Evolutionary conservation across 2,888 invertebrate genomes (phyloP).

Genomic region (Helleia helle): DNA sequence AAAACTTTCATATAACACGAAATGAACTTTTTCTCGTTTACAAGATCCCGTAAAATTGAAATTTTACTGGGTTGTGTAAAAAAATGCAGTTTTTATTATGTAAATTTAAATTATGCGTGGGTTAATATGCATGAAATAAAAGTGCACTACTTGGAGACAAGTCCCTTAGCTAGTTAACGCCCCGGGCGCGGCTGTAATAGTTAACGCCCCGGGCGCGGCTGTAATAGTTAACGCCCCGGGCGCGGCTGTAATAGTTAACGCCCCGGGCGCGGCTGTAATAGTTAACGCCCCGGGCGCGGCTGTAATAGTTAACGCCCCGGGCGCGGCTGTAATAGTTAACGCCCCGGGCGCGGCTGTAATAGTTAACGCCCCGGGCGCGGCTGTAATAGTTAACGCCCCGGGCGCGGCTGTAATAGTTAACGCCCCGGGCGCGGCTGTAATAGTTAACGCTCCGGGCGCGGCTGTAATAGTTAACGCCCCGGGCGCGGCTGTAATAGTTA

Average conservation of each 20-base stretch:
- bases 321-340: constrained; percentile 12
- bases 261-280: constrained; percentile 12
- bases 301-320: constrained; percentile 13
- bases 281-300: constrained; percentile 12
- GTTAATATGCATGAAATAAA: background rate
- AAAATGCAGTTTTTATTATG: background rate
- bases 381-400: constrained; percentile 12
- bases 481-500: constrained; percentile 11
- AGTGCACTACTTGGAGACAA: background rate
- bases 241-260: constrained; percentile 12
- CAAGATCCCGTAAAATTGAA: background rate
- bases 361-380: constrained; percentile 13
- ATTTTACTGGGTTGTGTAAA: background rate
- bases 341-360: constrained; percentile 12
- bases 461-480: constrained; percentile 13
- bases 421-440: constrained; percentile 12
- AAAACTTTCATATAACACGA: too few species aligned
- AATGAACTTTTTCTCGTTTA: background rate
- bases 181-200: constrained; percentile 12
- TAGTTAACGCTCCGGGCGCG: constrained; percentile 13
- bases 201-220: constrained; percentile 12
- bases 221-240: constrained; percentile 13
- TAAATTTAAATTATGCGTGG: background rate
- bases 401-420: constrained; percentile 12
- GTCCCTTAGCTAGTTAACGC: constrained; percentile 14